A percentile compares a stretch with the other conserved stretches of the same genome.
phyloP scores from a whole-genome alignment of 53 echinoderm and acorn worm species.

The Holothuria scabra region DNA sequence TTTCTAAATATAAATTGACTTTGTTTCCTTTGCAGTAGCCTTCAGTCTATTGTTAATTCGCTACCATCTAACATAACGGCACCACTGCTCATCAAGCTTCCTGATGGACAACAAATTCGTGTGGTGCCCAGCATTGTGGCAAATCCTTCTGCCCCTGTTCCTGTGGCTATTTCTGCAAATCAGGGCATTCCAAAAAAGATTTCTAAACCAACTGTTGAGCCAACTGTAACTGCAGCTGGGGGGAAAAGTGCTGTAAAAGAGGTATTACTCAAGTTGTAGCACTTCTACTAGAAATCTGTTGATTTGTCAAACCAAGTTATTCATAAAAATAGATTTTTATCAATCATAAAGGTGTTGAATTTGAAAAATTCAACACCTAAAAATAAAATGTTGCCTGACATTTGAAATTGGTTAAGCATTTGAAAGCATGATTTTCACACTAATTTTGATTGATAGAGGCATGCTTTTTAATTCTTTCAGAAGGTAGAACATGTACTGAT shows the following conservation, averaged over 20 bases:
- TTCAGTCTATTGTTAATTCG: conserved; percentile 53
- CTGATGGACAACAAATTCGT: conserved; percentile 80
- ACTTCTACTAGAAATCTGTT: too few relatives aligned
- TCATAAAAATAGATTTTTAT: too few relatives aligned
- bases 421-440: too few relatives aligned
- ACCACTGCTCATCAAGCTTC: conserved; percentile 80
- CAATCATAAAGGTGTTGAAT: too few relatives aligned
- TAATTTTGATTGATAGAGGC: too few relatives aligned
- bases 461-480: too few relatives aligned
- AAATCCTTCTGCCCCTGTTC: conserved; percentile 78
- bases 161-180: conserved; percentile 80
- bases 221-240: background rate
- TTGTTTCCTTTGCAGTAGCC: conserved; percentile 39
- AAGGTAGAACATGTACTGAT: too few relatives aligned
- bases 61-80: conserved; percentile 58
- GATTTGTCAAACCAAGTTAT: too few relatives aligned
- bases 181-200: background rate
- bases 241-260: conserved; percentile 20
- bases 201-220: conserved; percentile 3
- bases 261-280: background rate
- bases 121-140: conserved; percentile 86
- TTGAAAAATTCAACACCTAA: too few relatives aligned
- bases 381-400: too few relatives aligned
- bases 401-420: too few relatives aligned
- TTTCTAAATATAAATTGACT: background rate